Base-by-base conservation (phyloP, 1,140 invertebrate genomes). In the Eufriesea mexicana region DNA sequence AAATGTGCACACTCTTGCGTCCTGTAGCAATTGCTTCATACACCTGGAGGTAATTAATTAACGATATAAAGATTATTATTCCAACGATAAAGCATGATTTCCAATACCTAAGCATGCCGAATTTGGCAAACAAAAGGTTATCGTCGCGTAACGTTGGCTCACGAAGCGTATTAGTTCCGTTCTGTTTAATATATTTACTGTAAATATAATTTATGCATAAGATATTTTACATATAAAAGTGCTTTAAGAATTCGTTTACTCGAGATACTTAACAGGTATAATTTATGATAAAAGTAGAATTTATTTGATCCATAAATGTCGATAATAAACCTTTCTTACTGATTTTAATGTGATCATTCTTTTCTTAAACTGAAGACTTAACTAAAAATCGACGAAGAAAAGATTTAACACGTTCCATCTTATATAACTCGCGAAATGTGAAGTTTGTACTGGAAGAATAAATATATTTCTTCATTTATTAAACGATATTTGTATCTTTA, bases 121-220 rank as follows among this genome's bases (percentile, higher is more conserved):
- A 59, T 64, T 45, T 16, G 20, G 7, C 20, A 12, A 66, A 25
- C 18, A 35, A 67, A 91, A 91, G 73, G 49, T 59, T 54, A 76
- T 54, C n/a, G 28, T 0, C n/a, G n/a, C 23, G n/a, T 35, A 54
- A 73, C 18, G 59, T 20, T 28, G 25, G n/a, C 45, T 23, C 25
- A 49, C 20, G 74, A 55, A 45, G 45, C 54, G 76, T 57, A 6
- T 88, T 86, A 70, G 77, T 87, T 68, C 71, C 85, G 70, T 85
- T 85, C 74, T 74, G 84, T 79, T 57, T 83, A 72, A 77, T 45
- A 20, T 28, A 20, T 23, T 16, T 23, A 45, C 25, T 28, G 23
- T 16, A n/a, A 67, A 49, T 57, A 28, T 23, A 35, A 42, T 55
- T 42, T 25, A 12, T 68, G n/a, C 28, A 20, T 12, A 28, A 25